These are phyloP conservation scores for Cnemophilus loriae DNA, from an alignment of 2,113 vertebrate genomes.

Conservation along the genomic window DNA sequence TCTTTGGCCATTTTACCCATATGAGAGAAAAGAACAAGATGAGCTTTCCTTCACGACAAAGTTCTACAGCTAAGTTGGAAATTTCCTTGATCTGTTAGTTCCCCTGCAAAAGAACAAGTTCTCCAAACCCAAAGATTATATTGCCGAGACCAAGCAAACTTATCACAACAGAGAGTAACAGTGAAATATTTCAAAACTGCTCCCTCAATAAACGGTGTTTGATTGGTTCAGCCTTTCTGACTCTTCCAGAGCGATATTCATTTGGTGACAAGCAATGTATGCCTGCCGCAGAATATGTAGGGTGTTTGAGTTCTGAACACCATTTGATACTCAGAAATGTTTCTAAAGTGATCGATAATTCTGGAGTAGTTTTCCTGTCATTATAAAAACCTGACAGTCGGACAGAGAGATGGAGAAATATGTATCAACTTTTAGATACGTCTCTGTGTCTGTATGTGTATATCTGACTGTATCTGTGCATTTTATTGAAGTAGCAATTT, in stretches of 20 bases:
- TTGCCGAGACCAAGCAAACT: background rate
- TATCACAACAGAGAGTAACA: background rate
- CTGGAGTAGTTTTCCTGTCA: background rate
- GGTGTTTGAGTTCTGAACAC: background rate
- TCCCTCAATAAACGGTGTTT: background rate
- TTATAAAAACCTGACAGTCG: background rate
- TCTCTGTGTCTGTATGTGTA: background rate
- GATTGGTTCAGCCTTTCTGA: background rate
- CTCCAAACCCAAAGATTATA: background rate
- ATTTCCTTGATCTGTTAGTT: background rate
- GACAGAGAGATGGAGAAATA: background rate
- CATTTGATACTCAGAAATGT: background rate
- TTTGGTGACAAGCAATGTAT: background rate
- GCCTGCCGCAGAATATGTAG: background rate
- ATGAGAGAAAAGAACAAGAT: background rate
- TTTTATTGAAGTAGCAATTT: background rate
- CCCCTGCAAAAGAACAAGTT: background rate
- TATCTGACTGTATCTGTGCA: background rate
- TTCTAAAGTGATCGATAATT: background rate
- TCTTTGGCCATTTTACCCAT: background rate
- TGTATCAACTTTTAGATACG: background rate
- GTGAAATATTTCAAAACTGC: background rate
- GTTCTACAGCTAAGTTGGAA: background rate
- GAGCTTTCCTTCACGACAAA: background rate
- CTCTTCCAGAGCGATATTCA: background rate